These are phyloP conservation scores for Drosophila vallismaia DNA, from an alignment of 2,888 invertebrate species.

Conservation along the genomic window DNA sequence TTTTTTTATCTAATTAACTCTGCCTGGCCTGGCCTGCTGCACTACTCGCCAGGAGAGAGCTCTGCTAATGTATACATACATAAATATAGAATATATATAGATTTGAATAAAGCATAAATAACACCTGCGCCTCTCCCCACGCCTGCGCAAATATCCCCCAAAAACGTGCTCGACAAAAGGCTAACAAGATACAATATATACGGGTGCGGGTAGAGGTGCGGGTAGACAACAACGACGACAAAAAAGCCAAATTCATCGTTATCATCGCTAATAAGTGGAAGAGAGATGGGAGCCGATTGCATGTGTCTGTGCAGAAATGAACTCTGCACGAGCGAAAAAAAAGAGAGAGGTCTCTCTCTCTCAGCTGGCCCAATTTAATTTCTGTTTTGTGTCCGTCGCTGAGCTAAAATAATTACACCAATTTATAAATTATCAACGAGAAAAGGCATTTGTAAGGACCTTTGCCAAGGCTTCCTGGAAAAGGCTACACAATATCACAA, in stretches of 20 bases:
- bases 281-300: conserved; percentile 21
- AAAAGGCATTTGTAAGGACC: conserved; percentile 64
- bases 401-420: conserved; percentile 68
- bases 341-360: conserved; percentile 17
- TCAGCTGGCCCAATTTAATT: conserved; percentile 59
- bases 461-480: conserved; percentile 43
- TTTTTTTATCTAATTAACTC: conserved; percentile 20
- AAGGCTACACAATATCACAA: conserved; percentile 37
- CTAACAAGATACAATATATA: conserved; percentile 7
- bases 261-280: conserved; percentile 23
- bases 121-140: conserved; percentile 44
- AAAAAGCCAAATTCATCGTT: conserved; percentile 40
- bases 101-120: conserved; percentile 44
- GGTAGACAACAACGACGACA: conserved; percentile 7
- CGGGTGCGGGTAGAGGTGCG: neutral
- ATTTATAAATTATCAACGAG: conserved; percentile 74
- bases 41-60: neutral
- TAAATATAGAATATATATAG: conserved; percentile 56
- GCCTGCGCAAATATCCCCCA: conserved; percentile 32
- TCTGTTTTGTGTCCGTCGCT: conserved; percentile 4
- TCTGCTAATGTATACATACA: conserved; percentile 58
- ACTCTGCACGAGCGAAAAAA: conserved; percentile 56
- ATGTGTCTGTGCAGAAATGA: conserved; percentile 63
- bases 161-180: conserved; percentile 41
- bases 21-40: neutral